These are phyloP conservation scores for Megaceryle maxima DNA, from an alignment of 2,113 vertebrate species.

Conservation along the genomic window DNA sequence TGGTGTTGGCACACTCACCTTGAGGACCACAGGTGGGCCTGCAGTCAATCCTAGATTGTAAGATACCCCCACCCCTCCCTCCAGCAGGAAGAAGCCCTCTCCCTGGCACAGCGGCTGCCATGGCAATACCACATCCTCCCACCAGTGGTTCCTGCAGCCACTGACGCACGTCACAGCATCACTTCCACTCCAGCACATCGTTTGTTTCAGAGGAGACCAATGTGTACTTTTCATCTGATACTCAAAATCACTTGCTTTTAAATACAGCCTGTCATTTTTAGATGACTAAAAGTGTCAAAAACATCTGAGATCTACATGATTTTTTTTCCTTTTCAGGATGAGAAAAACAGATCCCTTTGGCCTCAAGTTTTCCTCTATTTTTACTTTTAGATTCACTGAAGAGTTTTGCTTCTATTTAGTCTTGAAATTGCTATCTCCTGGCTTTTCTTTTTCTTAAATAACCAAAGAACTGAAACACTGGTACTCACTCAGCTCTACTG, in stretches of 20 bases:
- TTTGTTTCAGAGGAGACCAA: constrained; percentile 26
- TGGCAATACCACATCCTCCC: not conserved
- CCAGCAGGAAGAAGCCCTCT: not conserved
- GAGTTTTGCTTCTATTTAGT: not conserved
- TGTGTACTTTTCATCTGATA: not conserved
- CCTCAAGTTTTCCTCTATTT: not conserved
- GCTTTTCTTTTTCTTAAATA: not conserved
- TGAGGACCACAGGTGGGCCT: rapidly evolving
- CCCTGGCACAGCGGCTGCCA: not conserved
- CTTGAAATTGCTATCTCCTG: not conserved
- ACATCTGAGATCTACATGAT: constrained; percentile 7
- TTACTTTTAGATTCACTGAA: not conserved
- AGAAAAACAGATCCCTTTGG: constrained; percentile 6
- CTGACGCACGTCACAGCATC: rapidly evolving
- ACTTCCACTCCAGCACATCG: not conserved
- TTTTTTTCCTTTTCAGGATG: not conserved
- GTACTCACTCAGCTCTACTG: not conserved
- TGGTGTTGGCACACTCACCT: not conserved
- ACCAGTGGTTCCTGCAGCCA: not conserved
- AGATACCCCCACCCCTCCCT: not conserved
- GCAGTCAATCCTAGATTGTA: not conserved
- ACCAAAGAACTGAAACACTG: rapidly evolving
- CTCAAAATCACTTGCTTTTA: constrained; percentile 44
- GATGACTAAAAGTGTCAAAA: constrained; percentile 28
- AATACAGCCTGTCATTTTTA: constrained; percentile 40